These are phyloP conservation scores for Tenodera sinensis DNA, from an alignment of 2,888 invertebrate genomes.

Conservation along the genomic window DNA sequence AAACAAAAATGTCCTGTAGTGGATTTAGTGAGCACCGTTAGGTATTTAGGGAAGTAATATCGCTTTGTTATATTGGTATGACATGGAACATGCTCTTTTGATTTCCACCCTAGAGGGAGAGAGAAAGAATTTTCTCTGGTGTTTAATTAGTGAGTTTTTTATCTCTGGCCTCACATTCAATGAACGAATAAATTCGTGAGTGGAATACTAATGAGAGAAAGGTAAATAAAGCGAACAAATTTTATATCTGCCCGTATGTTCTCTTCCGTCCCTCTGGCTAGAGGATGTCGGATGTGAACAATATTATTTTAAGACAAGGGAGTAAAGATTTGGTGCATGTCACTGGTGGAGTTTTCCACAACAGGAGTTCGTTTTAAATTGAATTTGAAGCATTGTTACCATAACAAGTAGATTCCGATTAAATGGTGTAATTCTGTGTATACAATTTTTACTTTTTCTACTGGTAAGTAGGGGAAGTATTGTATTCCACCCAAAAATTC, in stretches of 20 bases:
- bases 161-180: background rate
- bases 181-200: background rate
- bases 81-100: background rate
- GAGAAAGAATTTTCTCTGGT: background rate
- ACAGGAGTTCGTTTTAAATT: no score
- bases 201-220: background rate
- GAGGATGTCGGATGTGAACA: background rate
- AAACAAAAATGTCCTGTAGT: background rate
- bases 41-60: background rate
- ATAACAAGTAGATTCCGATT: no score
- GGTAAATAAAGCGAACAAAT: background rate
- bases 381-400: no score
- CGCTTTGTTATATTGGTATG: background rate
- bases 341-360: no score
- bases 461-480: no score
- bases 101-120: background rate
- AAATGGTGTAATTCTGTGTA: no score
- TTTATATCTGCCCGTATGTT: background rate
- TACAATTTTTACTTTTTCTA: no score
- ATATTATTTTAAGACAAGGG: background rate
- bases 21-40: background rate
- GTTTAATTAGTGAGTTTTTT: background rate
- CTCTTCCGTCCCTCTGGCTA: background rate
- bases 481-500: no score
- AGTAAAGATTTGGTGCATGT: no score